phyloP scores from a whole-genome alignment of 1,140 invertebrate genomes.

The Monochamus saltuarius region DNA sequence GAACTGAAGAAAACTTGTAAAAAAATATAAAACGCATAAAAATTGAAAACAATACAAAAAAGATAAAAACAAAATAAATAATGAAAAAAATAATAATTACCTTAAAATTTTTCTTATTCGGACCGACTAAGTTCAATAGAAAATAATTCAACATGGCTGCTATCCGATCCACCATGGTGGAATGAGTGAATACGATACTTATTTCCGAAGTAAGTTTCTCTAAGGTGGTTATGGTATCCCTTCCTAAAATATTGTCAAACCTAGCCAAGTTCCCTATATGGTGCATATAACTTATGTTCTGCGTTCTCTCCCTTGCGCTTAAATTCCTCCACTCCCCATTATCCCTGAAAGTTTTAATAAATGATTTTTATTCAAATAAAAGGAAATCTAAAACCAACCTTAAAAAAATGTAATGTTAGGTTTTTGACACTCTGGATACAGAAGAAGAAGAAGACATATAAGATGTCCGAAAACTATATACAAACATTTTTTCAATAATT shows the following conservation, averaged over 20 bases:
- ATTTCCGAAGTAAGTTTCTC: constrained; percentile 83
- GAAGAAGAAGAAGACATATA: no score
- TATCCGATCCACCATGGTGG: constrained; percentile 88
- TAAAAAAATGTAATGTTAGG: no score
- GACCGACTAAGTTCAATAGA: constrained; percentile 83
- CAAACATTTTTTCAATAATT: no score
- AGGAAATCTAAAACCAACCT: no score
- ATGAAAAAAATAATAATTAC: constrained; percentile 49
- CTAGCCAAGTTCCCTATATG: constrained; percentile 82
- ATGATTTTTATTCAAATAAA: no score
- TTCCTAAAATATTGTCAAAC: constrained; percentile 91
- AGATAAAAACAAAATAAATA: neutral
- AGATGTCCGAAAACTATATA: no score
- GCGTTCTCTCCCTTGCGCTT: constrained; percentile 70
- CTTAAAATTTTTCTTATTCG: constrained; percentile 84
- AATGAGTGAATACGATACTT: constrained; percentile 85
- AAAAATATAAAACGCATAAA: neutral
- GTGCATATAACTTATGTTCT: constrained; percentile 72
- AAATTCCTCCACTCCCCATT: constrained; percentile 75
- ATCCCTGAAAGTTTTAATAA: constrained; percentile 58
- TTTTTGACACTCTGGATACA: no score
- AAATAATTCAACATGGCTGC: constrained; percentile 97
- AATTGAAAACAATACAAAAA: no score
- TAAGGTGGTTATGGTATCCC: constrained; percentile 83
- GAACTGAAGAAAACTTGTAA: neutral